Percentiles rank a stretch among this genome's conserved stretches.
Evolutionary conservation across 2,888 invertebrate genomes (phyloP).

Genomic region (Erannis defoliaria): DNA sequence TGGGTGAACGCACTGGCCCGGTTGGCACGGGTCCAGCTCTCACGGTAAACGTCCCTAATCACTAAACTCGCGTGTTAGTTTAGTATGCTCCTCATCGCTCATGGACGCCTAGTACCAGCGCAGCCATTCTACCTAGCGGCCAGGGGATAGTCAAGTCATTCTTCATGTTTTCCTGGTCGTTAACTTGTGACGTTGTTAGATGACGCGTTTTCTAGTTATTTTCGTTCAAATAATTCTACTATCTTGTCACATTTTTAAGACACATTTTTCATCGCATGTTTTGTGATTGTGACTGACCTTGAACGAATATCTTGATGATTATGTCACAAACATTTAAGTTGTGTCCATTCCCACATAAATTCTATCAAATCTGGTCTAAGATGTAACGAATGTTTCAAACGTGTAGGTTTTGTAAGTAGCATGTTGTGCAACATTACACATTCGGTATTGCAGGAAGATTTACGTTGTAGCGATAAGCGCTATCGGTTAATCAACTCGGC

Average conservation of each 20-base stretch:
- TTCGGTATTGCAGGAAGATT: slow-evolving; percentile 61
- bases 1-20: slow-evolving; percentile 85
- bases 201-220: slow-evolving; percentile 22
- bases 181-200: slow-evolving; percentile 27
- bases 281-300: slow-evolving; percentile 16
- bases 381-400: slow-evolving; percentile 12
- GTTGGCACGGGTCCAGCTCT: slow-evolving; percentile 81
- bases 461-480: slow-evolving; percentile 60
- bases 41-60: slow-evolving; percentile 83
- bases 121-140: slow-evolving; percentile 61
- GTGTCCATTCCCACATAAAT: slow-evolving; percentile 27
- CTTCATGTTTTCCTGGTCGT: slow-evolving; percentile 40
- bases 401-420: slow-evolving; percentile 28
- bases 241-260: neutral
- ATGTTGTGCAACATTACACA: slow-evolving; percentile 52
- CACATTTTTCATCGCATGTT: slow-evolving; percentile 2
- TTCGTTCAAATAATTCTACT: slow-evolving; percentile 1
- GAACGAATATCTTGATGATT: slow-evolving; percentile 29
- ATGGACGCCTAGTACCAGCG: slow-evolving; percentile 78
- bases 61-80: slow-evolving; percentile 74
- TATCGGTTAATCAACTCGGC: slow-evolving; percentile 77
- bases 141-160: slow-evolving; percentile 45
- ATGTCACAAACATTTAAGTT: slow-evolving; percentile 14
- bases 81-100: slow-evolving; percentile 77
- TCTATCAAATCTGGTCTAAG: slow-evolving; percentile 12